These are phyloP conservation scores for Lepidurus apus DNA, from an alignment of 1,140 invertebrate genomes.

Conservation along the genomic window DNA sequence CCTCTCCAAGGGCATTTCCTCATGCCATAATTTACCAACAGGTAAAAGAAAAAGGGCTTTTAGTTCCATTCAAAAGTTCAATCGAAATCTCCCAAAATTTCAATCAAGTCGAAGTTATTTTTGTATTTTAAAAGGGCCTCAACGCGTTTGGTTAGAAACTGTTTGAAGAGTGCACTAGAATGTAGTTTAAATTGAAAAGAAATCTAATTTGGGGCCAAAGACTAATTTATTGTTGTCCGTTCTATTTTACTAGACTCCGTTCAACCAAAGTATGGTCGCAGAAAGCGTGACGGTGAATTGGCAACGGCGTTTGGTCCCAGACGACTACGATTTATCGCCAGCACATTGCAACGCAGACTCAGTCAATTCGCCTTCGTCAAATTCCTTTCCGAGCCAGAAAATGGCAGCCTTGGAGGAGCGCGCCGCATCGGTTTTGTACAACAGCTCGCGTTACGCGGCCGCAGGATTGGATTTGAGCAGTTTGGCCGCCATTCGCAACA, in stretches of 20 bases:
- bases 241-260: neutral
- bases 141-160: no score
- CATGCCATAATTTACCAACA: no score
- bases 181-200: no score
- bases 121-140: no score
- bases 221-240: neutral
- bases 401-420: neutral
- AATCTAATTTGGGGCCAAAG: no score
- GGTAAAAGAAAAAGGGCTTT: no score
- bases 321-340: neutral
- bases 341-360: neutral
- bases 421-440: neutral
- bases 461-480: neutral
- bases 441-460: neutral
- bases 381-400: neutral
- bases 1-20: no score
- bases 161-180: no score
- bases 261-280: neutral
- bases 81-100: no score
- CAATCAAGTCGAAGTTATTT: no score
- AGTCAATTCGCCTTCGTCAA: neutral
- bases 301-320: neutral
- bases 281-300: conserved; percentile 9
- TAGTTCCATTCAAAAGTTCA: no score
- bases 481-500: neutral